Conservation (phyloP, 2,113 vertebrate species). For the Oceanodroma tethys region DNA sequence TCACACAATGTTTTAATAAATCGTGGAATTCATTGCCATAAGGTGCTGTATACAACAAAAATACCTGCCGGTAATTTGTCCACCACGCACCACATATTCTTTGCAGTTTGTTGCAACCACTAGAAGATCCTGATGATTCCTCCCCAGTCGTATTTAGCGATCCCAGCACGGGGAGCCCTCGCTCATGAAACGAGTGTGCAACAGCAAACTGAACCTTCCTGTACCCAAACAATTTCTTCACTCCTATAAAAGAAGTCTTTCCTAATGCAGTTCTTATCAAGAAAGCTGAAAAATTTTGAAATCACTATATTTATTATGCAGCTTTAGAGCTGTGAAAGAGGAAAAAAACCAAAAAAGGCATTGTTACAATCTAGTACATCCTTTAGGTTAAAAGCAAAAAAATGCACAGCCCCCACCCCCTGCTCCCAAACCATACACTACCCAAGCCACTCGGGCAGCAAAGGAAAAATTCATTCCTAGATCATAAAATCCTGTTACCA, state of each 20-base stretch:
- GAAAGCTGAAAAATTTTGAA: background rate
- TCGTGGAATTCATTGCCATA: background rate
- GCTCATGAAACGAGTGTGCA: background rate
- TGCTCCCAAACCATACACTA: background rate
- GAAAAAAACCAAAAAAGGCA: background rate
- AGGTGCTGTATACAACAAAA: background rate
- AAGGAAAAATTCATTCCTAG: background rate
- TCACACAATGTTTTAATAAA: background rate
- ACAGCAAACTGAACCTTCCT: background rate
- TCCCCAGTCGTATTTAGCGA: background rate
- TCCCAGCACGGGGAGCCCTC: background rate
- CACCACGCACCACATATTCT: background rate
- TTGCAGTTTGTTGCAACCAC: background rate
- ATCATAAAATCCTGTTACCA: background rate
- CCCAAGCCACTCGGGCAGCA: background rate
- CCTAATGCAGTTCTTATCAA: background rate
- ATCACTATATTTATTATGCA: background rate
- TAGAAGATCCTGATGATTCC: background rate
- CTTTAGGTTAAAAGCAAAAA: background rate
- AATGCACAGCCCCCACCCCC: fast-evolving
- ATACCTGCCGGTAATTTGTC: background rate
- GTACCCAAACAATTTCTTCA: background rate
- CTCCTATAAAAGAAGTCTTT: background rate
- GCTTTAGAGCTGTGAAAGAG: background rate
- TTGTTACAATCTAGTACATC: background rate